Percentiles rank a stretch among this genome's conserved stretches.
phyloP scores from a whole-genome alignment of 2,888 invertebrate genomes.

The Napeogenes inachia region DNA sequence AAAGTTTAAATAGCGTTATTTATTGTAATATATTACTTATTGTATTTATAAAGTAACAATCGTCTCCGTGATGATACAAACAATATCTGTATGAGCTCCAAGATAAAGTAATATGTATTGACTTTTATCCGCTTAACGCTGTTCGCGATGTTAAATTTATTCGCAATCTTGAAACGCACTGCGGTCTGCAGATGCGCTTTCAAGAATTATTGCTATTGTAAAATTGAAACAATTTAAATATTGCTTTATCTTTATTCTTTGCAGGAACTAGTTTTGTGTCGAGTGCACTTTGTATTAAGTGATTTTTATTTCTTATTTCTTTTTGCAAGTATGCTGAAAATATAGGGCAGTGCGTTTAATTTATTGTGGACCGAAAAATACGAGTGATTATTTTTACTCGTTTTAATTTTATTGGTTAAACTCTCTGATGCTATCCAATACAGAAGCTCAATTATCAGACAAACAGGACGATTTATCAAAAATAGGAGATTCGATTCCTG shows the following conservation, averaged over 20 bases:
- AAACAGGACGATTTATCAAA: no score
- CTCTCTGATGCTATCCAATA: no score
- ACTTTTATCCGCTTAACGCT: slow-evolving; percentile 27
- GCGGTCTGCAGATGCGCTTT: slow-evolving; percentile 31
- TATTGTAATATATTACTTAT: background rate
- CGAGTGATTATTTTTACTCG: background rate
- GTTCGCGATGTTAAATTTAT: slow-evolving; percentile 33
- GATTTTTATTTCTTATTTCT: slow-evolving; percentile 1
- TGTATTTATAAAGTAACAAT: background rate
- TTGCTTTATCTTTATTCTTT: slow-evolving; percentile 20
- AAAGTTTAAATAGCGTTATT: no score
- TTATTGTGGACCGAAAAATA: background rate
- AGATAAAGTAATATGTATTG: slow-evolving; percentile 24
- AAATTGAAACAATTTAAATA: slow-evolving; percentile 30
- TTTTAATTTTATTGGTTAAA: no score
- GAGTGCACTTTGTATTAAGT: background rate
- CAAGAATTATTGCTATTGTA: slow-evolving; percentile 28
- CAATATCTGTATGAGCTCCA: slow-evolving; percentile 15
- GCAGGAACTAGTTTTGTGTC: background rate
- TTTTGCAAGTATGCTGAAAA: background rate
- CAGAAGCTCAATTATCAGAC: no score
- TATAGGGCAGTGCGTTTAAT: background rate
- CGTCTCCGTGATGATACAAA: slow-evolving; percentile 4
- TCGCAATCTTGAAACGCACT: slow-evolving; percentile 33
- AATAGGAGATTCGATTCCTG: no score